A percentile compares a stretch with the other conserved stretches of the same genome.
These are phyloP conservation scores for Halcyon leucocephala DNA, from an alignment of 2,797 vertebrate species.

Conservation along the genomic window DNA sequence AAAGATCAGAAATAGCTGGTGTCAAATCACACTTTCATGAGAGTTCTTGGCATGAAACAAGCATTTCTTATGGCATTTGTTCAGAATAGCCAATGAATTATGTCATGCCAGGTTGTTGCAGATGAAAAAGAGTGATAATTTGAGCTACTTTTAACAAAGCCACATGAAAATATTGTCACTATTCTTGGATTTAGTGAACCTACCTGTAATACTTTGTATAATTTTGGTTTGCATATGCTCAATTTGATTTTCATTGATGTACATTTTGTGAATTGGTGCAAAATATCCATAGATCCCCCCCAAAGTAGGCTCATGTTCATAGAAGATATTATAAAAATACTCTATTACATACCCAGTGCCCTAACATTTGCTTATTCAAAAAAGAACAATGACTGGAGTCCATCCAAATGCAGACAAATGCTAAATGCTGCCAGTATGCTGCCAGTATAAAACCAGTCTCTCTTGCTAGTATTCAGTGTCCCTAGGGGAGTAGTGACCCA, in stretches of 20 bases:
- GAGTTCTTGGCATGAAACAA: background rate
- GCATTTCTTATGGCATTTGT: background rate
- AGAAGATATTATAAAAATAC: background rate
- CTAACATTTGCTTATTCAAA: constrained; percentile 43
- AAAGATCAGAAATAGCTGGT: background rate
- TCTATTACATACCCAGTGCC: background rate
- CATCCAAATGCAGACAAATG: constrained; percentile 46
- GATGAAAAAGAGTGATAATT: background rate
- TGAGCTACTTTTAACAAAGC: background rate
- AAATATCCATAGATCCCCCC: background rate
- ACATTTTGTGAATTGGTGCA: background rate
- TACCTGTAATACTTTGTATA: background rate
- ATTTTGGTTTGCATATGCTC: background rate
- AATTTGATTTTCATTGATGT: background rate
- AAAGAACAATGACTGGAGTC: constrained; percentile 66
- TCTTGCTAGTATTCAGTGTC: constrained; percentile 39
- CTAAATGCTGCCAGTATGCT: constrained; percentile 30
- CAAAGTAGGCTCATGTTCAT: background rate
- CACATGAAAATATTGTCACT: background rate
- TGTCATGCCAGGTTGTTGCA: background rate
- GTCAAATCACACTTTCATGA: background rate
- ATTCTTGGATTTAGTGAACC: background rate
- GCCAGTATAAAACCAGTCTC: constrained; percentile 59
- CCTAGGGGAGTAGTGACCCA: constrained; percentile 52
- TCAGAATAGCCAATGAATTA: background rate